Base-by-base conservation (phyloP, 2,113 vertebrate genomes). In the Myxocyprinus asiaticus region DNA sequence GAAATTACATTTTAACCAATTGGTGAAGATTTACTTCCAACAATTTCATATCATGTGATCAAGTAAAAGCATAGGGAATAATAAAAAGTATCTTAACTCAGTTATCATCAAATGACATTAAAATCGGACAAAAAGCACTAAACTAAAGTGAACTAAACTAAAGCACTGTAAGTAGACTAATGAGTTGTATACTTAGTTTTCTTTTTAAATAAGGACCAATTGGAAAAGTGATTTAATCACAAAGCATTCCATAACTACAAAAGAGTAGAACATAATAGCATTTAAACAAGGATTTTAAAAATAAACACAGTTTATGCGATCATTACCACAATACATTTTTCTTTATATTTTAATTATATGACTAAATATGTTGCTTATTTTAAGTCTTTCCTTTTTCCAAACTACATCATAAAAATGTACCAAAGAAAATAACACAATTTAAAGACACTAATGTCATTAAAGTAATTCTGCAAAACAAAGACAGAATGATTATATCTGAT, bases 131-230 rank as follows among this genome's bases (percentile, higher is more conserved):
- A 67, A 76, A 74, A 63, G 3, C 44, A 84, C 86, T 87, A 67
- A n/a, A 86, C 86, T 88, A 81, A 67, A 76, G 82, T n/a, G n/a
- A 15, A 58, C 86, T 87, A 67, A n/a, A 86, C 86, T 88, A 81
- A 67, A 76, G 82, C 85, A 77, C 71, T 78, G 80, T 45, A 62
- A 9, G 33, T 83, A 56, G 87, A 85, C 82, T 83, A 58, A 84
- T 87, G 88, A 90, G 86, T 70, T 87, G 76, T 69, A 85, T 42
- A 22, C 63, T 22, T 82, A 83, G 79, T 89, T 84, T 63, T 80
- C 77, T 90, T 88, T 87, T 68, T 82, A 87, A 85, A 85, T 69
- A 81, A 77, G 76, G 78, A 86, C 81, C 80, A 84, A 88, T 87
- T 79, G 58, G 62, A 71, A 77, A 17, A 70, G 15, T 22, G 59